Base-by-base conservation (phyloP, 2,888 invertebrate genomes). In the Bombylius discolor region DNA sequence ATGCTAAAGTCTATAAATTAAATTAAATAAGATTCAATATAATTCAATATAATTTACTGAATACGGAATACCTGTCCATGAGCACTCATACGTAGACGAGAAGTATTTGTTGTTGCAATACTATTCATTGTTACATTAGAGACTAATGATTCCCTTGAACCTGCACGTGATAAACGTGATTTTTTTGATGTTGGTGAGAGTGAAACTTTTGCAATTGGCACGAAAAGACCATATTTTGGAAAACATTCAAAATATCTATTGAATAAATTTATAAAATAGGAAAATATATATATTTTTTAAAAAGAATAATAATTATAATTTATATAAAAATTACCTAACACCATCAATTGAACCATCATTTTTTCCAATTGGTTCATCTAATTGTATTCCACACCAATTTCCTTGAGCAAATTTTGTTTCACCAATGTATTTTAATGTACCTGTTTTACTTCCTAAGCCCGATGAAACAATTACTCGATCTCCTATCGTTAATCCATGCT, bases 301-400 rank as follows among this genome's bases (percentile, higher is more conserved):
- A 31, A 47, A 23, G 7, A 31, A 47, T 23, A 31, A 47, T 47
- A 7, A 47, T 49, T 34, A n/a, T 36, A 9, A 48, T 13, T 12
- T 42, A 1, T 9, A 11, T 49, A 9, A 23, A 47, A 58, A 59
- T 14, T 63, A 96, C 93, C 92, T 87, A 74, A 85, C 87, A 55
- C 92, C 95, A 62, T 85, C 89, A 42, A 97, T 93, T 52, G 90
- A 85, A 57, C 98, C 97, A 69, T 98, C 95, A 73, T 98, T 97
- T 76, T 97, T 97, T 54, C 98, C 98, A 58, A 87, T 76, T 1
- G 92, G 85, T 62, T 95, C 93, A 70, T 96, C 95, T 63, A 98
- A 78, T 72, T 97, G 95, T 31, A 98, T 87, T 33, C 97, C 97
- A 60, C 90, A 95, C 96, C 96, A 97, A 64, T 92, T 84, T 44